These are phyloP conservation scores for Tetanocera ferruginea DNA, from an alignment of 2,888 invertebrate genomes.

Conservation along the genomic window DNA sequence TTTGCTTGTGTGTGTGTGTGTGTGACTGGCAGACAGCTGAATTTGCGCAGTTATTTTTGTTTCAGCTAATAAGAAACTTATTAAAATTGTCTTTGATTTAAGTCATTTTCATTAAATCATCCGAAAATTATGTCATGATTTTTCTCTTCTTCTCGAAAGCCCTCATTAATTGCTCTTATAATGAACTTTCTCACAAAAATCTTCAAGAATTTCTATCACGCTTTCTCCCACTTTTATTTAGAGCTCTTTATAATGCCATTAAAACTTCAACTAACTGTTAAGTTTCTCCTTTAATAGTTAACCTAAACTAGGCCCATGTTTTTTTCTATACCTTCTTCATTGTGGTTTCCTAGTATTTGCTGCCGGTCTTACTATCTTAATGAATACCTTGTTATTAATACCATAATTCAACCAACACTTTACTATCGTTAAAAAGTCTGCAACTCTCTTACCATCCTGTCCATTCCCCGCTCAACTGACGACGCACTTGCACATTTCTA, in stretches of 20 bases:
- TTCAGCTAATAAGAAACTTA: conserved; percentile 43
- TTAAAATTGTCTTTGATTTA: conserved; percentile 29
- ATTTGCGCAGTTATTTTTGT: conserved; percentile 20
- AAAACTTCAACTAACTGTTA: conserved; percentile 41
- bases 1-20: conserved; percentile 10
- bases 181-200: background rate
- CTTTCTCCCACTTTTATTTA: background rate
- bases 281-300: conserved; percentile 22
- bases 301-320: conserved; percentile 32
- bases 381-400: conserved; percentile 26
- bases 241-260: background rate
- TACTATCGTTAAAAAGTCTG: too few species aligned
- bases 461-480: background rate
- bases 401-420: background rate
- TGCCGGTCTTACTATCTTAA: background rate
- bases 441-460: background rate
- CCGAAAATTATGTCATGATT: conserved; percentile 38
- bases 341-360: conserved; percentile 6
- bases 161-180: background rate
- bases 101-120: background rate
- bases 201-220: background rate
- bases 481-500: background rate
- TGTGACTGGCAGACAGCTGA: background rate
- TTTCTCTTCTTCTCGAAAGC: conserved; percentile 19
- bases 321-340: conserved; percentile 13